These are phyloP conservation scores for Jacana jacana DNA, from an alignment of 2,113 vertebrate genomes.

Conservation along the genomic window DNA sequence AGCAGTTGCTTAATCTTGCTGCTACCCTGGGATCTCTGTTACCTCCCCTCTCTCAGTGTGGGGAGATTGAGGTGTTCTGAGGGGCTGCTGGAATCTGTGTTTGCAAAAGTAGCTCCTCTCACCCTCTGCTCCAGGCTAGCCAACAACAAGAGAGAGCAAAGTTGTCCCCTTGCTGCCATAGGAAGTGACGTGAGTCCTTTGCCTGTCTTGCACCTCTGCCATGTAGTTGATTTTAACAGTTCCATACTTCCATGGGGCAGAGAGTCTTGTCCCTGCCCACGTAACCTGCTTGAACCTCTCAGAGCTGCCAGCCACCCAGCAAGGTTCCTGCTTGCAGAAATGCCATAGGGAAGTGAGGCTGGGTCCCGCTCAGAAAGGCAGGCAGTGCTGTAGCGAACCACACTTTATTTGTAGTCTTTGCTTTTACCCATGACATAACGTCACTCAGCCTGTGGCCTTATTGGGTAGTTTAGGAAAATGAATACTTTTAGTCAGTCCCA, in stretches of 20 bases:
- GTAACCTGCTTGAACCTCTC: not conserved
- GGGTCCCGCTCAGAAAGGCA: not conserved
- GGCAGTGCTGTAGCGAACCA: not conserved
- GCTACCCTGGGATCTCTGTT: not conserved
- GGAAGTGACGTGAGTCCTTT: not conserved
- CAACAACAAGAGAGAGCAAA: not conserved
- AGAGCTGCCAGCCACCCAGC: not conserved
- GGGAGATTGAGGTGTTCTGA: not conserved
- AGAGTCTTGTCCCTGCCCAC: not conserved
- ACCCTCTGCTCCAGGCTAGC: not conserved
- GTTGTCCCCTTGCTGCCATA: not conserved
- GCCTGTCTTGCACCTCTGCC: not conserved
- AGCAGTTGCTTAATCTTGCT: not conserved
- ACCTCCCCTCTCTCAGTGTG: not conserved
- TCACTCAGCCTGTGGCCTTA: not conserved
- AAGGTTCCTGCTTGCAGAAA: not conserved
- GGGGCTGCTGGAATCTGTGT: not conserved
- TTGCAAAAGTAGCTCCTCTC: not conserved
- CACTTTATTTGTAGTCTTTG: not conserved
- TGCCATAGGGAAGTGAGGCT: not conserved
- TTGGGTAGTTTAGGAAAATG: not conserved
- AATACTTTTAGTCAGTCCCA: not conserved
- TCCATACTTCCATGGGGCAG: accelerated
- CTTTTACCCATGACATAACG: accelerated
- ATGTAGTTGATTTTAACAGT: accelerated